These are phyloP conservation scores for Tretioscincus oriximinensis DNA, from an alignment of 2,113 vertebrate species.

Conservation along the genomic window DNA sequence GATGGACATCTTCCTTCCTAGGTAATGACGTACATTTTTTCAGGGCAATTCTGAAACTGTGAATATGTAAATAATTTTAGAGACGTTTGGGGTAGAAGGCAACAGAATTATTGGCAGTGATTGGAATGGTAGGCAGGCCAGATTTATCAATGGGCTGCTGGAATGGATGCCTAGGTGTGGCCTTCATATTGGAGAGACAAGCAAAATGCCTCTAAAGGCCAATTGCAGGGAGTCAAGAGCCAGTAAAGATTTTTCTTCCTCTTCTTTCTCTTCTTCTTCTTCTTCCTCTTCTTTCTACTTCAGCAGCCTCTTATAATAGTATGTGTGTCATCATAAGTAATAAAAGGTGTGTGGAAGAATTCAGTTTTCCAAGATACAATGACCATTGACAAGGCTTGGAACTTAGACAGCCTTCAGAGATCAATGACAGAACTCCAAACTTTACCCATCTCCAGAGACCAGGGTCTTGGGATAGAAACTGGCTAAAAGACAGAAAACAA, in stretches of 20 bases:
- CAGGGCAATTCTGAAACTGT: background rate
- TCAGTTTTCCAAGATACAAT: background rate
- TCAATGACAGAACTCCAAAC: too few relatives aligned
- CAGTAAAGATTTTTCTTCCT: too few relatives aligned
- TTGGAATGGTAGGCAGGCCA: background rate
- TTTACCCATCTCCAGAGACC: too few relatives aligned
- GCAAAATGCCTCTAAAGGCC: too few relatives aligned
- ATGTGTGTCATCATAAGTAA: background rate
- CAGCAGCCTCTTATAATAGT: background rate
- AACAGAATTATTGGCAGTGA: background rate
- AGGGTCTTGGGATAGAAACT: too few relatives aligned
- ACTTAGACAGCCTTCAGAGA: background rate
- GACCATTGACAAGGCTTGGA: background rate
- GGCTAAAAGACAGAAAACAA: too few relatives aligned
- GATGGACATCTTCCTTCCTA: slow-evolving; percentile 89
- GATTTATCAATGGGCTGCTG: too few relatives aligned
- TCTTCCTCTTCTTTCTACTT: too few relatives aligned
- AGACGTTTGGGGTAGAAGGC: background rate
- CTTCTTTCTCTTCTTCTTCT: too few relatives aligned
- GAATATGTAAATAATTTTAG: background rate
- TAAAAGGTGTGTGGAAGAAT: background rate
- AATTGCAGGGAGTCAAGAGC: too few relatives aligned
- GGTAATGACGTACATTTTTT: slow-evolving; percentile 65
- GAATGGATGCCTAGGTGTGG: too few relatives aligned
- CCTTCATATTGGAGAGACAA: too few relatives aligned